Percentiles rank a stretch among this genome's conserved stretches.
Conservation (phyloP, 2,888 invertebrate genomes). For the Syrista parreyssii region DNA sequence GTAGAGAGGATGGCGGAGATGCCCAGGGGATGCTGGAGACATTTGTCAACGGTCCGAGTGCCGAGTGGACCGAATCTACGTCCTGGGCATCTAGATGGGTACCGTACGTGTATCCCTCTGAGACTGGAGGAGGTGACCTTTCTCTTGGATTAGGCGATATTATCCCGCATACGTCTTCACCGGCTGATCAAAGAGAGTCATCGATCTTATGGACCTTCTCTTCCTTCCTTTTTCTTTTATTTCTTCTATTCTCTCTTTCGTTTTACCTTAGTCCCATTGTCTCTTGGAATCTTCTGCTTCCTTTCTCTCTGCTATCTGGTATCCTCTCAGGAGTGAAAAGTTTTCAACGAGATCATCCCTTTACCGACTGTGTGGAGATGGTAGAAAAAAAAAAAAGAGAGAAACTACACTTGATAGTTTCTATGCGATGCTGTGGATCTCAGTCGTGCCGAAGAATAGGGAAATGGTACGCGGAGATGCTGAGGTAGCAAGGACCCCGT, state of each 20-base stretch:
- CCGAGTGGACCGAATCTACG: slow-evolving; percentile 52
- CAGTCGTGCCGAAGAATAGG: background rate
- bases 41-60: slow-evolving; percentile 64
- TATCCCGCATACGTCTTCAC: slow-evolving; percentile 62
- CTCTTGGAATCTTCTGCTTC: slow-evolving; percentile 12
- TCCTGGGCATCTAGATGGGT: slow-evolving; percentile 29
- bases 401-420: background rate
- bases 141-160: slow-evolving; percentile 51
- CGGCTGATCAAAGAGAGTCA: slow-evolving; percentile 35
- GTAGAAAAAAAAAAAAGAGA: background rate
- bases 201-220: slow-evolving; percentile 16
- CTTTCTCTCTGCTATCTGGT: slow-evolving; percentile 12
- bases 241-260: slow-evolving; percentile 10
- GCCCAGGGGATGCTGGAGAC: slow-evolving; percentile 59
- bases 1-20: slow-evolving; percentile 34
- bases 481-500: background rate
- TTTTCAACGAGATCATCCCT: background rate
- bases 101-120: slow-evolving; percentile 52
- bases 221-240: slow-evolving; percentile 11
- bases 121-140: slow-evolving; percentile 45
- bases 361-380: background rate
- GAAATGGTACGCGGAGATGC: background rate
- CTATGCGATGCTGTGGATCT: background rate
- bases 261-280: background rate
- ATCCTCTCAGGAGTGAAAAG: background rate